Conservation (phyloP, 2,113 vertebrate species). For the Nansenia antarctica region DNA sequence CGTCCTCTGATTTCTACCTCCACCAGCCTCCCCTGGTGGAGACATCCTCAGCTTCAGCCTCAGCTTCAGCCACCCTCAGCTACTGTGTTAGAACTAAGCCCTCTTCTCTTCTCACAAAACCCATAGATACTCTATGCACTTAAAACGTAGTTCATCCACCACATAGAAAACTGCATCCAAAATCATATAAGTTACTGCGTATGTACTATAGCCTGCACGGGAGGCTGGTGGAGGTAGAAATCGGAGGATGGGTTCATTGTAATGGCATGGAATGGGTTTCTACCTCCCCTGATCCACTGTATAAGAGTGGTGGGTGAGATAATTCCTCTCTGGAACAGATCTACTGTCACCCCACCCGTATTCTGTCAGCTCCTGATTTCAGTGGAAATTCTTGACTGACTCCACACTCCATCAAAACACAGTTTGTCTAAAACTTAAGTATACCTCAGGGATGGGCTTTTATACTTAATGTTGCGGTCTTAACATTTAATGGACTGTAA, state of each 20-base stretch:
- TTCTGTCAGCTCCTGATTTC: background rate
- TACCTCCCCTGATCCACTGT: too few species aligned
- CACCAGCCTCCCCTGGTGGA: too few species aligned
- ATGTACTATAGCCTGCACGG: too few species aligned
- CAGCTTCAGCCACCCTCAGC: too few species aligned
- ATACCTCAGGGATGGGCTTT: background rate
- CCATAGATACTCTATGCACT: background rate
- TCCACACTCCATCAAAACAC: background rate
- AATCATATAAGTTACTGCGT: background rate
- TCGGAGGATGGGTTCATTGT: too few species aligned
- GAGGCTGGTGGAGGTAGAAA: too few species aligned
- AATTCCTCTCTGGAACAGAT: background rate
- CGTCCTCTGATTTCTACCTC: too few species aligned
- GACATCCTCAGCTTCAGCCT: too few species aligned
- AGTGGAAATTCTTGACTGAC: background rate
- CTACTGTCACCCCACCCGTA: background rate
- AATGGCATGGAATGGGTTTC: too few species aligned
- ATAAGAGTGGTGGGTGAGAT: background rate
- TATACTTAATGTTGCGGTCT: background rate
- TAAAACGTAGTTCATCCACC: background rate
- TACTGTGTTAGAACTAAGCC: background rate
- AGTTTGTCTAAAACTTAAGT: background rate
- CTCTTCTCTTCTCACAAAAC: conserved; percentile 1
- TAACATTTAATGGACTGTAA: background rate
- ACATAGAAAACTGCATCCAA: background rate